Base-by-base conservation (phyloP, 1,140 invertebrate genomes). In the Macrotrachela quadricornifera region DNA sequence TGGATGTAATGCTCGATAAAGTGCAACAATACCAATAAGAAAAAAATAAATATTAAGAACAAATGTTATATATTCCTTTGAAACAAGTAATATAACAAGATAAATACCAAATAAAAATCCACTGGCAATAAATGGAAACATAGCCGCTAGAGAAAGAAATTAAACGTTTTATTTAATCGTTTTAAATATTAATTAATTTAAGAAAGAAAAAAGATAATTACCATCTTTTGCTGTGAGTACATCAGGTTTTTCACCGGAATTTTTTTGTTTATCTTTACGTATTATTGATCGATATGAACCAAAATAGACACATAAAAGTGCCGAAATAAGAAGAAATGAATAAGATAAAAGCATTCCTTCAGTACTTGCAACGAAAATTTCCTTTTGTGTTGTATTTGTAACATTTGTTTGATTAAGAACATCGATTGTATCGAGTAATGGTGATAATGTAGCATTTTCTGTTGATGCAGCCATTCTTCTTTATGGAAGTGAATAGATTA, bases 91-190 rank as follows among this genome's bases (percentile, higher is more conserved):
- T 61, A 83, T 82, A 59, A 82, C 72, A 57, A 95, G 72, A 66
- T 94, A 96, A 1, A 95, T 74, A 16, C 80, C 82, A 69, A 95
- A 83, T 13, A 95, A 76, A 1, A 87, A 83, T 62, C 78, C 76
- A 56, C 87, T 94, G 9, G 90, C 88, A 62, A 95, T 84, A 6
- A 96, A 64, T 1, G 91, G 91, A 71, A 95, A 96, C 77, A 94
- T 84, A 45, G 85, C 81, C 43, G 90, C 90, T 76, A 30, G 21
- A 30, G 8, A 30, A 30, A n/a, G n/a, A n/a, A n/a, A n/a, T n/a
- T n/a, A n/a, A n/a, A n/a, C n/a, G n/a, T n/a, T n/a, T n/a, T n/a
- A n/a, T n/a, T n/a, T n/a, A n/a, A n/a, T n/a, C n/a, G n/a, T n/a
- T n/a, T n/a, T n/a, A n/a, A n/a, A n/a, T n/a, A n/a, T n/a, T n/a